phyloP scores from a whole-genome alignment of 2,797 vertebrate genomes.

The Chaenodraco wilsoni region DNA sequence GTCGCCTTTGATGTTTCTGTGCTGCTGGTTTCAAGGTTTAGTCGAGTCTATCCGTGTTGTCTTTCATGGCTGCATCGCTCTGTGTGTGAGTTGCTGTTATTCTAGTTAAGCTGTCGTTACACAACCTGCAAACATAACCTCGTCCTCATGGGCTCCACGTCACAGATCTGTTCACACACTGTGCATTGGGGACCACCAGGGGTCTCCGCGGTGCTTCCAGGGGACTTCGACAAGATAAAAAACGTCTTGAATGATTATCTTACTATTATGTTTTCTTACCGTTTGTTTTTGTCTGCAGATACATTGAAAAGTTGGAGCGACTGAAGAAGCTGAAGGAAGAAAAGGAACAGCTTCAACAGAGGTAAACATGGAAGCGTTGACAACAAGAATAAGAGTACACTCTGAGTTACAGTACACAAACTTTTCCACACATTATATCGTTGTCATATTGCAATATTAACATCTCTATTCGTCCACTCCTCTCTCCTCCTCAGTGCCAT shows the following conservation, averaged over 20 bases:
- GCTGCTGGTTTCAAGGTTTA: too few species aligned
- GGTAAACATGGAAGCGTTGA: constrained; percentile 73
- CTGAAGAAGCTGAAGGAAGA: constrained; percentile 89
- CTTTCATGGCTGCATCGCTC: too few species aligned
- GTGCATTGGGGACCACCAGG: not conserved
- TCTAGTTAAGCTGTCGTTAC: not conserved
- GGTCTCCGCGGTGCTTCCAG: not conserved
- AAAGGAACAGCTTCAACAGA: constrained; percentile 91
- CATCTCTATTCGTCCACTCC: too few species aligned
- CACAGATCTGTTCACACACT: not conserved
- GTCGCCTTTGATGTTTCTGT: too few species aligned
- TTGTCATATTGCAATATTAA: too few species aligned
- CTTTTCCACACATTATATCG: too few species aligned
- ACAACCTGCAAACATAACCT: constrained; percentile 15
- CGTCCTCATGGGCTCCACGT: not conserved
- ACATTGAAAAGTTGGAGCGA: constrained; percentile 90
- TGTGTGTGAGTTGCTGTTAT: too few species aligned
- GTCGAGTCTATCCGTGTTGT: too few species aligned
- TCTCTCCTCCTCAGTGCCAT: constrained; percentile 82
- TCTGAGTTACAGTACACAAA: too few species aligned
- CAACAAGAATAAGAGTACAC: too few species aligned
- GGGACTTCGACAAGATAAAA: not conserved
- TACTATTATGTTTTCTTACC: rapidly evolving
- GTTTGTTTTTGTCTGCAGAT: constrained; percentile 78
- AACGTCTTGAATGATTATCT: too few species aligned